Evolutionary conservation across 2,797 vertebrate genomes (phyloP), one percentile per base, ranked within the genome.

Genomic region (Mormyrus proboscirostris): DNA sequence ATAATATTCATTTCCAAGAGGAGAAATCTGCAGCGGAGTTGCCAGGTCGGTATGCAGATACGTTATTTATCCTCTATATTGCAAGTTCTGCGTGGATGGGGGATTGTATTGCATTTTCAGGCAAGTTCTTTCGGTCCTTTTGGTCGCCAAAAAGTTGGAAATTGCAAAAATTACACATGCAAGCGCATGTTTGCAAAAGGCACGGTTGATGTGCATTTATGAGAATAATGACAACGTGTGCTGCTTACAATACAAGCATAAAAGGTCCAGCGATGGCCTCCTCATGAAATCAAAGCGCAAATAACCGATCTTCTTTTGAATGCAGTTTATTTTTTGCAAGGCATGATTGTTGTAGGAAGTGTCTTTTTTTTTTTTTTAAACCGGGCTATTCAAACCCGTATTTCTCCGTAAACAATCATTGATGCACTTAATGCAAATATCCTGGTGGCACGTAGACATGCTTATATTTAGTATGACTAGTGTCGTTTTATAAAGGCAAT

Each of bases 301-400:
- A 49, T 90, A 89, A 91, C 92, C 85, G 91, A 82, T 93, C 91
- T 90, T 91, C 90, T 93, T 89, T 90, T 92, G 91, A 92, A 93
- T 92, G 94, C 92, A 90, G 93, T 93, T 93, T 92, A 91, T 90
- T 92, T 76, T 90, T 91, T 92, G 93, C 94, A 93, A 93, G 93
- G 95, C 95, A 95, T 95, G 96, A 94, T 95, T 95, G 95, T 95
- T 96, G 94, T 96, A 96, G 97, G 97, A 97, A 98, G 97, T 96
- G 96, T 96, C 88, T 89, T 73, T 73, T 89, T 89, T 90, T 90
- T 92, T 89, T 90, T 88, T 90, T 59, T 73, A 44, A 97, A 87
- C 86, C 86, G 86, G 86, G 86, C 51, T 44, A 87, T 87, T 87
- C 86, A 87, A 87, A 87, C 51, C 25, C 86, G 51, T 53, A 41